These are phyloP conservation scores for Leuciscus idus DNA, from an alignment of 2,113 vertebrate genomes.

Conservation along the genomic window DNA sequence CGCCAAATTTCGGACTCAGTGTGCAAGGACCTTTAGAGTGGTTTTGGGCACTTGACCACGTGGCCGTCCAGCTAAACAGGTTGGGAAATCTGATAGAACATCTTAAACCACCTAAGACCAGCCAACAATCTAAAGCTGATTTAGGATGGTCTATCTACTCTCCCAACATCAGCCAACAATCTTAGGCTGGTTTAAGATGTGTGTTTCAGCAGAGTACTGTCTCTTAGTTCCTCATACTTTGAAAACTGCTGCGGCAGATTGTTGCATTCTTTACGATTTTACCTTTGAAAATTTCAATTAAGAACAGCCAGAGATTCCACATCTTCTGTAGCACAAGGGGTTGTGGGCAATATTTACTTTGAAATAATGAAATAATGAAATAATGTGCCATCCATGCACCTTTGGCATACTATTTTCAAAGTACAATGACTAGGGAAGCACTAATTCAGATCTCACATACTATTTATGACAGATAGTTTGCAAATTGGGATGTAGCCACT, in stretches of 20 bases:
- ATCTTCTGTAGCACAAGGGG: neutral
- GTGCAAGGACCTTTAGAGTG: too few relatives aligned
- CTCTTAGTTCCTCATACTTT: neutral
- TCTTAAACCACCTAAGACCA: too few relatives aligned
- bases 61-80: neutral
- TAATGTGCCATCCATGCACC: neutral
- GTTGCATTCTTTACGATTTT: neutral
- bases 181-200: neutral
- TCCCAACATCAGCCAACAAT: neutral
- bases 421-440: neutral
- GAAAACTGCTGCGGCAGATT: neutral
- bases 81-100: neutral
- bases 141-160: neutral
- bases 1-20: too few relatives aligned
- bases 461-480: conserved; percentile 11
- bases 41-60: neutral
- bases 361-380: conserved; percentile 3
- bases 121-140: neutral
- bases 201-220: neutral
- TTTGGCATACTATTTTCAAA: neutral
- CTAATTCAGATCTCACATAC: neutral
- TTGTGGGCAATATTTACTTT: neutral
- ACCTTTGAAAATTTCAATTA: too few relatives aligned
- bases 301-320: neutral
- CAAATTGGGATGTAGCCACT: neutral